These are phyloP conservation scores for Diplosoma virens DNA, from an alignment of 23 tunicate genomes.

Conservation along the genomic window DNA sequence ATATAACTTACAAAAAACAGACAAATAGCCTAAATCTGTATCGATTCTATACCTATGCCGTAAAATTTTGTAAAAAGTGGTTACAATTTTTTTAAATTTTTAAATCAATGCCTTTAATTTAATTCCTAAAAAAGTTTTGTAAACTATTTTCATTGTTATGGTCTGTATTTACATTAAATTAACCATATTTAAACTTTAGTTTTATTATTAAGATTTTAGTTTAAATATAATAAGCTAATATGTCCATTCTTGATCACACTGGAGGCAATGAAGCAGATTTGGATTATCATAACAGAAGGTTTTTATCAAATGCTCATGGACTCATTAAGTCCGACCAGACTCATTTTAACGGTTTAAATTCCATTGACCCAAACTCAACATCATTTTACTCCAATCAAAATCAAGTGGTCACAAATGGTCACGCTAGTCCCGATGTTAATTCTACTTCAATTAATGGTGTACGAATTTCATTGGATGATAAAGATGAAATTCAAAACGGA, in stretches of 20 bases:
- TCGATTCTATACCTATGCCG: too few relatives aligned
- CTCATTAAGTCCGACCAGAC: slow-evolving; percentile 3
- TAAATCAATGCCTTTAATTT: too few relatives aligned
- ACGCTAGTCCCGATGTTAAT: not conserved
- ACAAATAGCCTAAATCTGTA: too few relatives aligned
- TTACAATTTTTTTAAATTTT: too few relatives aligned
- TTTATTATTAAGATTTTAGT: too few relatives aligned
- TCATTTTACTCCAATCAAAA: slow-evolving; percentile 15
- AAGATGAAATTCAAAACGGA: slow-evolving; percentile 12
- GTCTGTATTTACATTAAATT: too few relatives aligned
- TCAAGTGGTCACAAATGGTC: slow-evolving; percentile 3
- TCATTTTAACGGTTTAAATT: not conserved
- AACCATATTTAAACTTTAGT: too few relatives aligned
- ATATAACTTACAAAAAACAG: too few relatives aligned
- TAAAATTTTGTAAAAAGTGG: too few relatives aligned
- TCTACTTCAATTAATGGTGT: not conserved
- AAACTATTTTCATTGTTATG: too few relatives aligned
- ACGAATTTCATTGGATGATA: not conserved
- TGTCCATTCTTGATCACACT: slow-evolving; percentile 23
- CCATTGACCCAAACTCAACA: slow-evolving; percentile 14
- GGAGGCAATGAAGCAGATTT: not conserved
- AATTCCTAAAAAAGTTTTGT: too few relatives aligned
- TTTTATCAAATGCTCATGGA: slow-evolving; percentile 2
- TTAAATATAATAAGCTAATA: too few relatives aligned
- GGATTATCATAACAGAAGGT: slow-evolving; percentile 11